phyloP scores from a whole-genome alignment of 2,113 vertebrate species.

The Sapajus apella region DNA sequence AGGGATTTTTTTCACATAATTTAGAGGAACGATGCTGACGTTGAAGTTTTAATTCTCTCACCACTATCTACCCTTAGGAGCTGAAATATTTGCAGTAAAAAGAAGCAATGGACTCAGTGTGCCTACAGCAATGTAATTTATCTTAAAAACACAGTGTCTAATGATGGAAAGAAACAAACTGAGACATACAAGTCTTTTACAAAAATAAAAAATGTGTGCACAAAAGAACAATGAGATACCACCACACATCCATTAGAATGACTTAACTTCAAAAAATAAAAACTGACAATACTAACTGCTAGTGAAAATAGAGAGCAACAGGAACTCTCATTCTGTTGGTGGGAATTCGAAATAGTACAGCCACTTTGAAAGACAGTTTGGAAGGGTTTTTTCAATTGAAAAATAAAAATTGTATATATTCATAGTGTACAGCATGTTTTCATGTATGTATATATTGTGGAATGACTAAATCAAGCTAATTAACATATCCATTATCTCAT shows the following conservation, averaged over 20 bases:
- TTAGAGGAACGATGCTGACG: not conserved
- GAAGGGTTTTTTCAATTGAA: not conserved
- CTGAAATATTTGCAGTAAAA: not conserved
- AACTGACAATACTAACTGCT: not conserved
- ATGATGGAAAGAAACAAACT: not conserved
- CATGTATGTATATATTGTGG: not conserved
- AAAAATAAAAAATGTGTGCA: not conserved
- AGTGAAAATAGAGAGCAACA: not conserved
- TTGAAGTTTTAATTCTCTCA: not conserved
- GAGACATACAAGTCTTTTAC: not conserved
- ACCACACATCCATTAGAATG: not conserved
- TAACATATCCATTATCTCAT: not conserved
- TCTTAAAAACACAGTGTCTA: not conserved
- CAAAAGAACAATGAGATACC: not conserved
- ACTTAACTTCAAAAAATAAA: not conserved
- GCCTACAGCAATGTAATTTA: not conserved
- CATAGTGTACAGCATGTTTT: not conserved
- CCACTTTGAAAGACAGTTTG: not conserved
- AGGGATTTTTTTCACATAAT: not conserved
- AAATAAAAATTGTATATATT: not conserved
- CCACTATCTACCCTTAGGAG: not conserved
- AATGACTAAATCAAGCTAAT: not conserved
- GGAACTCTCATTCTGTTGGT: not conserved
- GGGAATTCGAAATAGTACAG: not conserved
- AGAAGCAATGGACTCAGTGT: not conserved